Percentiles rank a stretch among this genome's conserved stretches.
Evolutionary conservation across 2,113 vertebrate species (phyloP).

Genomic region (Alouatta palliata): DNA sequence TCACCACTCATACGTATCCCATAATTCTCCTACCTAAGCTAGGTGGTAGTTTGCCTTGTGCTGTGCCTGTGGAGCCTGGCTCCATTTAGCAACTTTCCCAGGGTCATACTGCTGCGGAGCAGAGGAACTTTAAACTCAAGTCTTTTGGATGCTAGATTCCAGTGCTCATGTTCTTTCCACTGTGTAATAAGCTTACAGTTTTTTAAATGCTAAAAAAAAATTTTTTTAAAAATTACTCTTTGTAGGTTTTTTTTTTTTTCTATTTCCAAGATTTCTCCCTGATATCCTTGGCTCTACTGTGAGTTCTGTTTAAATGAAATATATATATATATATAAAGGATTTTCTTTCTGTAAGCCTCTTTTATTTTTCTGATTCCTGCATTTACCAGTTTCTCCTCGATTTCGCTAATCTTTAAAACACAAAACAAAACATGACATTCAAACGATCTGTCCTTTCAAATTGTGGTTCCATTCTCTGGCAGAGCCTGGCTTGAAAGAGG

Average conservation of each 20-base stretch:
- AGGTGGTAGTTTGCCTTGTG: background rate
- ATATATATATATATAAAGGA: background rate
- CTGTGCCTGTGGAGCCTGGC: background rate
- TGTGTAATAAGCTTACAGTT: background rate
- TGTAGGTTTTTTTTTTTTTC: background rate
- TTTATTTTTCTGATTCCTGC: background rate
- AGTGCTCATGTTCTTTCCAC: background rate
- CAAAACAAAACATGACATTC: background rate
- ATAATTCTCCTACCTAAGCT: background rate
- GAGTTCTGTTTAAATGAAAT: conserved; percentile 6
- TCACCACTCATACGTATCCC: background rate
- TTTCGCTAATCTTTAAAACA: conserved; percentile 27
- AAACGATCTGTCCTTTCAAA: conserved; percentile 3
- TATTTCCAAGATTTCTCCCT: background rate
- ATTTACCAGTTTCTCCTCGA: background rate
- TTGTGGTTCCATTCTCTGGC: no score
- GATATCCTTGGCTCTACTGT: background rate
- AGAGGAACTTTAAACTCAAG: background rate
- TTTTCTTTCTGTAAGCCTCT: conserved; percentile 34
- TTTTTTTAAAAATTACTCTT: background rate
- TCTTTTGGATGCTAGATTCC: conserved; percentile 24
- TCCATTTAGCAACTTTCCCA: background rate
- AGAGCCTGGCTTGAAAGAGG: no score
- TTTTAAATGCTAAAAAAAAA: conserved; percentile 31
- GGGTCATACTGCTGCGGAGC: background rate